A percentile compares a stretch with the other conserved stretches of the same genome.
phyloP scores from a whole-genome alignment of 2,888 invertebrate species.

The Heliconius charithonia region DNA sequence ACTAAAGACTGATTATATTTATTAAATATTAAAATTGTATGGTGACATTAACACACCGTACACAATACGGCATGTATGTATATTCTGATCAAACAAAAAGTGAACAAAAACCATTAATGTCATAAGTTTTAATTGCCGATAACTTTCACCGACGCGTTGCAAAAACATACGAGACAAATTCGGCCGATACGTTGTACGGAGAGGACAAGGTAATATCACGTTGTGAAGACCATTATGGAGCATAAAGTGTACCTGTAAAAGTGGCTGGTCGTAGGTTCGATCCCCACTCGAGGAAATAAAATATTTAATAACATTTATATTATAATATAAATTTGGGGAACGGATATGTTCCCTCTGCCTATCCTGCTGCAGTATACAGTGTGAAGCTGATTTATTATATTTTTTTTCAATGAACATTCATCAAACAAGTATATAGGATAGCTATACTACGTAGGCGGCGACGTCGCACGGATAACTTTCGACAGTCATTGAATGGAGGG shows the following conservation, averaged over 20 bases:
- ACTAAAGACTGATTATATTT: not conserved
- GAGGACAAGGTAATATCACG: conserved; percentile 55
- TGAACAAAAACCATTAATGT: conserved; percentile 17
- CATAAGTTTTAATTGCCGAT: conserved; percentile 20
- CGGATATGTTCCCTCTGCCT: too few species aligned
- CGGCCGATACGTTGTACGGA: conserved; percentile 52
- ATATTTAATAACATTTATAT: too few species aligned
- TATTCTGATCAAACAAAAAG: conserved; percentile 4
- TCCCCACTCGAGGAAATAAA: too few species aligned
- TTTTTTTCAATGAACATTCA: not conserved
- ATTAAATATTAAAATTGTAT: not conserved
- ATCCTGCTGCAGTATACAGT: too few species aligned
- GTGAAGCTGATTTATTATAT: too few species aligned
- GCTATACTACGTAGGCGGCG: conserved; percentile 66
- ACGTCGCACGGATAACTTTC: conserved; percentile 77
- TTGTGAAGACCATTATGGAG: conserved; percentile 55
- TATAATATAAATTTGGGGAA: too few species aligned
- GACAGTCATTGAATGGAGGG: conserved; percentile 81
- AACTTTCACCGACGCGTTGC: conserved; percentile 16
- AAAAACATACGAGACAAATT: conserved; percentile 22
- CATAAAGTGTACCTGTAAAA: too few species aligned
- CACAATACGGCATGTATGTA: too few species aligned
- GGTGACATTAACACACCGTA: not conserved
- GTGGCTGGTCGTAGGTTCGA: too few species aligned
- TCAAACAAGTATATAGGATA: conserved; percentile 56